phyloP scores from a whole-genome alignment of 1,140 invertebrate genomes.

The Diploscapter pachys region DNA sequence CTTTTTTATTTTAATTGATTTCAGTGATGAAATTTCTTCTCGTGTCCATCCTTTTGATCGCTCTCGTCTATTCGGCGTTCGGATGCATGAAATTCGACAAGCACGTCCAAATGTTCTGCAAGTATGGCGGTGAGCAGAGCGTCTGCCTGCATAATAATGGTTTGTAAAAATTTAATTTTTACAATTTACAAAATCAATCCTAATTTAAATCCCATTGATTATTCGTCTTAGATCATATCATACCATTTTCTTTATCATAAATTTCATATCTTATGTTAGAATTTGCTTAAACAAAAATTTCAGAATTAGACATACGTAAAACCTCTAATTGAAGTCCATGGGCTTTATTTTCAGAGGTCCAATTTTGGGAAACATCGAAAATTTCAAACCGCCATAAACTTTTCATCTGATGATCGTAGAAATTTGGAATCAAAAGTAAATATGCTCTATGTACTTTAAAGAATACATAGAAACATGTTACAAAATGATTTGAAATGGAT shows the following conservation, averaged over 20 bases:
- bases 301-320: background rate
- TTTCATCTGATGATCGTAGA: background rate
- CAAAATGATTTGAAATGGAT: background rate
- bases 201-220: background rate
- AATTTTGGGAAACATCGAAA: too few species aligned
- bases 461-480: background rate
- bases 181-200: background rate
- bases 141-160: conserved; percentile 17
- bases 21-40: conserved; percentile 12
- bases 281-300: background rate
- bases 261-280: conserved; percentile 1
- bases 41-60: background rate
- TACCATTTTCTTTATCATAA: background rate
- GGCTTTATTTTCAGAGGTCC: background rate
- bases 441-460: background rate
- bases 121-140: conserved; percentile 11
- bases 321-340: background rate
- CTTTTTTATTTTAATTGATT: background rate
- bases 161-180: background rate
- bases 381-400: background rate
- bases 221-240: background rate
- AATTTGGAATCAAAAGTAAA: background rate
- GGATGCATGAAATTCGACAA: conserved; percentile 29
- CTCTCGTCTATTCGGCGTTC: conserved; percentile 1
- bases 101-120: conserved; percentile 30